Conservation (phyloP, 2,888 invertebrate genomes). For the Heliconius cydno region DNA sequence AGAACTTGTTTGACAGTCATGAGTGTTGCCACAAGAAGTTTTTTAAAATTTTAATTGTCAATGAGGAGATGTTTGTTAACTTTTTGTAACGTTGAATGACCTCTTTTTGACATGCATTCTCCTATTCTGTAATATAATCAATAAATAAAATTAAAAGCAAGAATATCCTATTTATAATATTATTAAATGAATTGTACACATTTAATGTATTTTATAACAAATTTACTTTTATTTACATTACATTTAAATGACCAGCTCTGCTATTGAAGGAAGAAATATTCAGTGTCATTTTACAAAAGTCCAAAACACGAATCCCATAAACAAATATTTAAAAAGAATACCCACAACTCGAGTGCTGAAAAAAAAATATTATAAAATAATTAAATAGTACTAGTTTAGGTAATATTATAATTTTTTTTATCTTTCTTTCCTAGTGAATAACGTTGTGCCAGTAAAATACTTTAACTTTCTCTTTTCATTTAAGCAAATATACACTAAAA, state of each 20-base stretch:
- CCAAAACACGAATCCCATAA: slow-evolving; percentile 87
- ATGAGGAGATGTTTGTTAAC: too few species aligned
- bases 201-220: not conserved
- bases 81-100: too few species aligned
- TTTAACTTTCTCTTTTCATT: too few species aligned
- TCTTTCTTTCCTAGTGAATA: too few species aligned
- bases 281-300: slow-evolving; percentile 60
- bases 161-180: too few species aligned
- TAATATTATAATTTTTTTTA: too few species aligned
- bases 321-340: slow-evolving; percentile 67
- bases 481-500: too few species aligned
- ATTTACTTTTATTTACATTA: not conserved
- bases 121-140: too few species aligned
- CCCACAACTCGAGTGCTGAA: slow-evolving; percentile 94
- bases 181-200: not conserved
- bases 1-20: slow-evolving; percentile 24
- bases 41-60: too few species aligned
- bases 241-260: slow-evolving; percentile 12
- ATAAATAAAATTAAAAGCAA: too few species aligned
- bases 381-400: not conserved
- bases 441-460: too few species aligned
- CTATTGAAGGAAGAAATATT: not conserved
- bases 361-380: slow-evolving; percentile 46
- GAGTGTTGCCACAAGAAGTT: not conserved
- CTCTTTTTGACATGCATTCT: too few species aligned